Evolutionary conservation across 2,797 vertebrate species (phyloP).

Genomic region (Cynodonichthys magdalenae): DNA sequence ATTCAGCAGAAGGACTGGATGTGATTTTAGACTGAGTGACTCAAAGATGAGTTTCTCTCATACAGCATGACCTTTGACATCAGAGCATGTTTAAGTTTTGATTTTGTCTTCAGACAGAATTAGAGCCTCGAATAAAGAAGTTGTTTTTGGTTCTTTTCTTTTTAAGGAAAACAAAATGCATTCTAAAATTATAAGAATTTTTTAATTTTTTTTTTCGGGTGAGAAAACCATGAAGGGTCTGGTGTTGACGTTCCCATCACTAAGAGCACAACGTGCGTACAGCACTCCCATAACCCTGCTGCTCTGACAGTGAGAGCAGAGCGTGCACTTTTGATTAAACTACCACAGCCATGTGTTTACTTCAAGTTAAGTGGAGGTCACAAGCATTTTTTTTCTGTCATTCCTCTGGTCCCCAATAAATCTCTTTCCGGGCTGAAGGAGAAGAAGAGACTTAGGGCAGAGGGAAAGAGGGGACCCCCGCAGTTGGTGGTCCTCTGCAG

Average conservation of each 20-base stretch:
- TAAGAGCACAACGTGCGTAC: conserved; percentile 48
- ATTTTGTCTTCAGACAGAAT: conserved; percentile 12
- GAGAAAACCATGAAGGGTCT: conserved; percentile 1
- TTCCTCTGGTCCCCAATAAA: conserved; percentile 67
- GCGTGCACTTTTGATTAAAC: conserved; percentile 73
- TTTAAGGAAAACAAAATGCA: not conserved
- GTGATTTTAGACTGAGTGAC: conserved; percentile 50
- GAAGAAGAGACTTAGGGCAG: conserved; percentile 63
- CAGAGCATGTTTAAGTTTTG: conserved; percentile 22
- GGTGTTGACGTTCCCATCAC: conserved; percentile 25
- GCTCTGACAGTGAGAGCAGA: conserved; percentile 56
- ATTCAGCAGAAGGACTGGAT: conserved; percentile 49
- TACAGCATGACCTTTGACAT: conserved; percentile 9
- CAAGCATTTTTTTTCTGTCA: conserved; percentile 64
- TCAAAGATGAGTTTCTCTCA: conserved; percentile 31
- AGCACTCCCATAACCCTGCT: conserved; percentile 50
- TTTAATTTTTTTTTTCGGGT: not conserved
- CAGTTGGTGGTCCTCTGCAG: conserved; percentile 90
- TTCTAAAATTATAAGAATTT: too few species aligned
- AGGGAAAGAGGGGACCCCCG: conserved; percentile 63
- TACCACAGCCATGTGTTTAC: conserved; percentile 73
- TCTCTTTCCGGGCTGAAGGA: conserved; percentile 65
- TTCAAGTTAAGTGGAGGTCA: conserved; percentile 77
- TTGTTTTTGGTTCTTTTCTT: not conserved
- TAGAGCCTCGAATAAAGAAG: too few species aligned